These are phyloP conservation scores for Bettongia penicillata DNA, from an alignment of 2,113 vertebrate genomes.

Conservation along the genomic window DNA sequence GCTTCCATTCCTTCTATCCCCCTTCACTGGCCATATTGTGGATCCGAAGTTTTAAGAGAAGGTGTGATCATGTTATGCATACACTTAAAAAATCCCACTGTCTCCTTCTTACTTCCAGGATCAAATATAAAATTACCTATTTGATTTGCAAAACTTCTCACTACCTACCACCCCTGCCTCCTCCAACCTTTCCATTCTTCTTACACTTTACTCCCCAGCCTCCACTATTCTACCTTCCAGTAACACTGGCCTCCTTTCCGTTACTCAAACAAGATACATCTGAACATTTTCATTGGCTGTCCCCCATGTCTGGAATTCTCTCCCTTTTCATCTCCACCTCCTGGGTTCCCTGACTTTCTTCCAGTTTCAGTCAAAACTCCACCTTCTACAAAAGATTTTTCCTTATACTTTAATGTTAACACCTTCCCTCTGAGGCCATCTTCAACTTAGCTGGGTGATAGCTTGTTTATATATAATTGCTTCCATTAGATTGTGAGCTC, in stretches of 20 bases:
- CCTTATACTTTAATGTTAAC: background rate
- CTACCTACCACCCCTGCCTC: too few relatives aligned
- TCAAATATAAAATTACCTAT: background rate
- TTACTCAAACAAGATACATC: background rate
- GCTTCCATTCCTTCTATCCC: background rate
- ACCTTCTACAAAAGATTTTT: background rate
- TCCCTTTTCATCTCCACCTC: background rate
- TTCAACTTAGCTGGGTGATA: background rate
- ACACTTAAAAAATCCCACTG: background rate
- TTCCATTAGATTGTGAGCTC: background rate
- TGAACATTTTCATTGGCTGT: background rate
- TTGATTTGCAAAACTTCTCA: background rate
- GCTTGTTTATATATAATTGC: background rate
- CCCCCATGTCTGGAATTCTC: background rate
- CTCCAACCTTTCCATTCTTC: background rate
- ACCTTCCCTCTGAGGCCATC: background rate
- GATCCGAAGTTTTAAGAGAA: background rate
- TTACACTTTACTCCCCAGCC: background rate
- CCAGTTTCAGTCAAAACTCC: background rate
- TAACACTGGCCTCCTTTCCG: background rate
- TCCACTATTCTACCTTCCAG: background rate
- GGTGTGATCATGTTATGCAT: background rate
- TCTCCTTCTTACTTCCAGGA: background rate
- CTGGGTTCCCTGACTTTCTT: background rate
- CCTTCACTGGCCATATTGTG: background rate